phyloP scores from a whole-genome alignment of 2,113 vertebrate species.

The Tichodroma muraria region DNA sequence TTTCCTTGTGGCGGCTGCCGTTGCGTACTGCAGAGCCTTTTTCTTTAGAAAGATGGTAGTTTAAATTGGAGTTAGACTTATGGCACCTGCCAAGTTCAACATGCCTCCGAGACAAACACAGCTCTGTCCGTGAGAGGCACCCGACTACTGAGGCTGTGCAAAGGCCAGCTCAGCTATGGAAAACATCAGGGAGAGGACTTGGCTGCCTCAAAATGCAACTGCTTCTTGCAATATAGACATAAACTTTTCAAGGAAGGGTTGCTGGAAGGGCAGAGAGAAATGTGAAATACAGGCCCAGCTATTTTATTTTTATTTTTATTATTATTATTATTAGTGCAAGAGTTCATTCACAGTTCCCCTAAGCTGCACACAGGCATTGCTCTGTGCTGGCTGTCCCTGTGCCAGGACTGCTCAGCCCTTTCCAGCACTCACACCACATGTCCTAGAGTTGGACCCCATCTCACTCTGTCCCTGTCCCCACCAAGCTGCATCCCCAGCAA shows the following conservation, averaged over 20 bases:
- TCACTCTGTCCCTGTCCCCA: neutral
- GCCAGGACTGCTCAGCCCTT: neutral
- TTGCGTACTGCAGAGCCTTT: neutral
- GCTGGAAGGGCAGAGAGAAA: conserved; percentile 20
- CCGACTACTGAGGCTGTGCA: neutral
- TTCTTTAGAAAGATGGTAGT: conserved; percentile 50
- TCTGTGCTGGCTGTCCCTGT: neutral
- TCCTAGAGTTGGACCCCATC: neutral
- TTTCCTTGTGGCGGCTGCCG: neutral
- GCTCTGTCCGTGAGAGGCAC: conserved; percentile 33
- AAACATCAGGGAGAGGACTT: neutral
- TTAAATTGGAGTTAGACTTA: conserved; percentile 46
- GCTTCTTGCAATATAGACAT: neutral
- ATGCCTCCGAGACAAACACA: conserved; percentile 50
- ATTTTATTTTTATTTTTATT: neutral
- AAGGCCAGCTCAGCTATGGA: conserved; percentile 29
- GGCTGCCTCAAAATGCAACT: neutral
- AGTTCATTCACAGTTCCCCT: neutral
- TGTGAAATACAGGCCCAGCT: neutral
- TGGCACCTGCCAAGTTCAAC: conserved; percentile 67
- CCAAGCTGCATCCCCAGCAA: neutral
- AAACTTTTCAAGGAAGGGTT: conserved; percentile 28
- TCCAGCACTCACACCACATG: neutral
- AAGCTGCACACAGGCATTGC: neutral
- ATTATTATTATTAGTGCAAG: neutral